These are phyloP conservation scores for Helarctos malayanus DNA, from an alignment of 2,797 vertebrate species.

Conservation along the genomic window DNA sequence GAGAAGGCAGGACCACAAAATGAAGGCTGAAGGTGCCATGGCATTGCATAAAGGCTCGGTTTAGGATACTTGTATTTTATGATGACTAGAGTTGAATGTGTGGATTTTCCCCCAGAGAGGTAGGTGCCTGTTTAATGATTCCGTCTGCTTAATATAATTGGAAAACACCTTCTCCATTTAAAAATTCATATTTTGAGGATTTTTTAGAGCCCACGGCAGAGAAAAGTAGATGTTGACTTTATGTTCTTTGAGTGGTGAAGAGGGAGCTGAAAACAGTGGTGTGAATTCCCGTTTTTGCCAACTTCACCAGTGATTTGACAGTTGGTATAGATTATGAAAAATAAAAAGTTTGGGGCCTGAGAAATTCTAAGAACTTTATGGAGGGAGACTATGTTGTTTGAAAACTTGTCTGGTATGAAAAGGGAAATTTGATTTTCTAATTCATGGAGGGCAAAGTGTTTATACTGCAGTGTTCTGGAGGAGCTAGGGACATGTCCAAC, in stretches of 20 bases:
- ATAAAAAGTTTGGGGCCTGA: conserved; percentile 45
- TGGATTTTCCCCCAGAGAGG: conserved; percentile 69
- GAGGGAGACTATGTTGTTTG: neutral
- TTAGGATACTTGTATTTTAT: conserved; percentile 77
- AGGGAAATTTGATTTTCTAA: conserved; percentile 42
- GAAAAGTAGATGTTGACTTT: conserved; percentile 59
- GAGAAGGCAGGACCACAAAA: conserved; percentile 83
- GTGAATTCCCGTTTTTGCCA: conserved; percentile 26
- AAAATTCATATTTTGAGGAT: conserved; percentile 61
- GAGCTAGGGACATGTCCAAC: neutral
- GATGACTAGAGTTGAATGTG: conserved; percentile 69
- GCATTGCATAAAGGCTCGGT: conserved; percentile 60
- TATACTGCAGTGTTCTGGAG: neutral
- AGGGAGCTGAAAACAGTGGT: neutral
- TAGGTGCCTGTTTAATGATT: conserved; percentile 76
- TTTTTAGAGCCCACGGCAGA: conserved; percentile 15
- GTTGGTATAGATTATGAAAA: conserved; percentile 64
- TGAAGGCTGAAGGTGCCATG: conserved; percentile 67
- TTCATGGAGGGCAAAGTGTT: neutral
- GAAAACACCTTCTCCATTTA: conserved; percentile 69
- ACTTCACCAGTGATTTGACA: conserved; percentile 51
- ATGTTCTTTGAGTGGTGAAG: conserved; percentile 43
- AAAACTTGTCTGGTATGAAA: conserved; percentile 40
- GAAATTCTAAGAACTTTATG: conserved; percentile 47
- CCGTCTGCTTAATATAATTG: conserved; percentile 63